A percentile compares a stretch with the other conserved stretches of the same genome.
Evolutionary conservation across 53 echinoderm and acorn worm species (phyloP).

Genomic region (Paelopatides confundens): DNA sequence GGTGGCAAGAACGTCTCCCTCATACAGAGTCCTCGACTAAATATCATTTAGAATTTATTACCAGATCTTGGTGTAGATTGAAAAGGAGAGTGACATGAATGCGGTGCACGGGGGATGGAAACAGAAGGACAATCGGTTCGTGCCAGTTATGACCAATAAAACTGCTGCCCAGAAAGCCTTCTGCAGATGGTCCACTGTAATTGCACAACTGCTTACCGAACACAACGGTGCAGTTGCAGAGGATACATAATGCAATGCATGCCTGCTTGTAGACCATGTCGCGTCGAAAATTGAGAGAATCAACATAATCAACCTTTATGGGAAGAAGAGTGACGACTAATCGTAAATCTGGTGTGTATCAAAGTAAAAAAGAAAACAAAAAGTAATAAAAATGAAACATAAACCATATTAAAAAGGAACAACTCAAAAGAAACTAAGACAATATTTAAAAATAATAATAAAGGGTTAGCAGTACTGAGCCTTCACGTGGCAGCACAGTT

Average conservation of each 20-base stretch:
- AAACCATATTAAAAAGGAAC: no score
- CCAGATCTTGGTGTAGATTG: slow-evolving; percentile 52
- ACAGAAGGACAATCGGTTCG: slow-evolving; percentile 36
- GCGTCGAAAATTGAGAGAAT: slow-evolving; percentile 31
- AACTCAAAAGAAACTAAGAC: no score
- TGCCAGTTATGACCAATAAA: slow-evolving; percentile 45
- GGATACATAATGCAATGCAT: slow-evolving; percentile 21
- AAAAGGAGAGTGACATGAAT: slow-evolving; percentile 27
- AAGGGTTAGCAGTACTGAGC: no score
- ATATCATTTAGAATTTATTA: slow-evolving; percentile 59
- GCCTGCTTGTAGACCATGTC: slow-evolving; percentile 39
- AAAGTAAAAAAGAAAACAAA: no score
- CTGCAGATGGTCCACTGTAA: slow-evolving; percentile 56
- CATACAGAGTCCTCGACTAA: slow-evolving; percentile 57
- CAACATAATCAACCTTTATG: background rate
- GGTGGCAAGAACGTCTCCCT: slow-evolving; percentile 57
- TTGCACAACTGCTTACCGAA: slow-evolving; percentile 20
- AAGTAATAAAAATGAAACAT: no score
- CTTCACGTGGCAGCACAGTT: no score
- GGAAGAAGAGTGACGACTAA: no score
- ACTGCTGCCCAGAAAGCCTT: slow-evolving; percentile 43
- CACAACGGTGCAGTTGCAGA: slow-evolving; percentile 42
- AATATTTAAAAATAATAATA: no score
- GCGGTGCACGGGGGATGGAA: slow-evolving; percentile 49
- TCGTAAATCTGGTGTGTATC: no score